These are phyloP conservation scores for Falcunculus frontatus DNA, from an alignment of 2,113 vertebrate species.

Conservation along the genomic window DNA sequence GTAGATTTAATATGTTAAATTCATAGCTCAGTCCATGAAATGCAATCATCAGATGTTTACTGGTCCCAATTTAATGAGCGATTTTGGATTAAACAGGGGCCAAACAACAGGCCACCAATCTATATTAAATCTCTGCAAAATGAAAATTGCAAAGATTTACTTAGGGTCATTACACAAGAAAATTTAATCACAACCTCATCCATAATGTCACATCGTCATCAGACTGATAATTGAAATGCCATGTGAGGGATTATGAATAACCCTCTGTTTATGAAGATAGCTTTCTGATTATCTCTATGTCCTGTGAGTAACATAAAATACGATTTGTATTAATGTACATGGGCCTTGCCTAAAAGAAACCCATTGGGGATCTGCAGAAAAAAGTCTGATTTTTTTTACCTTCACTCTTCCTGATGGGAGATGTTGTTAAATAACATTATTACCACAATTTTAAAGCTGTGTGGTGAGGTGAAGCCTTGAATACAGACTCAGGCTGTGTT, in stretches of 20 bases:
- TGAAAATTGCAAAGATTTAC: constrained; percentile 96
- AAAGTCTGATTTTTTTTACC: not conserved
- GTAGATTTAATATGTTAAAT: constrained; percentile 67
- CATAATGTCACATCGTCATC: constrained; percentile 59
- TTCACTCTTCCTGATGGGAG: not conserved
- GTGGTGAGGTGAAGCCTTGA: not conserved
- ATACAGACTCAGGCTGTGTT: not conserved
- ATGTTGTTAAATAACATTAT: not conserved
- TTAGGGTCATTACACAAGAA: constrained; percentile 83
- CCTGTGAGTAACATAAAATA: constrained; percentile 68
- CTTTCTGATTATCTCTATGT: constrained; percentile 75
- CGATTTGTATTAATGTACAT: constrained; percentile 64
- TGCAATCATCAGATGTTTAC: constrained; percentile 80
- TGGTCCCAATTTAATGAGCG: constrained; percentile 81
- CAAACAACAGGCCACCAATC: constrained; percentile 84
- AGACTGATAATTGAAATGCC: constrained; percentile 73
- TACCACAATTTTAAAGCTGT: not conserved
- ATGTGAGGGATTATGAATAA: constrained; percentile 78
- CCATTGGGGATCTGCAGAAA: not conserved
- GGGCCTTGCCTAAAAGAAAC: constrained; percentile 27
- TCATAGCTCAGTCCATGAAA: constrained; percentile 74
- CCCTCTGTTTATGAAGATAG: constrained; percentile 81
- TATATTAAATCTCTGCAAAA: constrained; percentile 96
- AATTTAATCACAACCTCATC: constrained; percentile 87
- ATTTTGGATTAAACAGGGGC: constrained; percentile 87